These are phyloP conservation scores for Cepaea nemoralis DNA, from an alignment of 1,140 invertebrate genomes.

Conservation along the genomic window DNA sequence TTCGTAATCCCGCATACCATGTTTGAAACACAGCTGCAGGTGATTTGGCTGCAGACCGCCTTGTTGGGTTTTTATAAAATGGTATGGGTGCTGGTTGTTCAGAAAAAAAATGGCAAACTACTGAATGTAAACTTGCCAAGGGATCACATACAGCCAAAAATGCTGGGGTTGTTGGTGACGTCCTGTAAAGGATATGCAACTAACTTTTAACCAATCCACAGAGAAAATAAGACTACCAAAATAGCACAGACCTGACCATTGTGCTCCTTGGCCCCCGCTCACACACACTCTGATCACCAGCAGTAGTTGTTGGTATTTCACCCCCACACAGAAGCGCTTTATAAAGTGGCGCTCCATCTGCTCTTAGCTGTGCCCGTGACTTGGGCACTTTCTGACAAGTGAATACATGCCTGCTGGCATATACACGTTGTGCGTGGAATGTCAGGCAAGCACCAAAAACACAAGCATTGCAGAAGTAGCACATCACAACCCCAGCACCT, in stretches of 20 bases:
- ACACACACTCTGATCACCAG: conserved; percentile 48
- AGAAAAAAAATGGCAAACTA: too few relatives aligned
- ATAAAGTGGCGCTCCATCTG: conserved; percentile 33
- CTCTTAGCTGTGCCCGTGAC: conserved; percentile 34
- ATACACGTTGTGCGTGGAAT: conserved; percentile 89
- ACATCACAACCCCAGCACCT: conserved; percentile 92
- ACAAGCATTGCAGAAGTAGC: conserved; percentile 94
- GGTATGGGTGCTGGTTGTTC: too few relatives aligned
- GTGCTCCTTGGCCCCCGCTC: conserved; percentile 45
- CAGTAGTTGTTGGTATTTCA: conserved; percentile 22
- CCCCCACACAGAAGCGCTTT: conserved; percentile 47
- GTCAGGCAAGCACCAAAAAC: conserved; percentile 94
- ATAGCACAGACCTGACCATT: not conserved
- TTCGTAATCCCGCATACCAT: too few relatives aligned
- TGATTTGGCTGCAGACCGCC: too few relatives aligned
- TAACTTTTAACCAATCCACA: too few relatives aligned
- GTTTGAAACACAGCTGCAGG: too few relatives aligned
- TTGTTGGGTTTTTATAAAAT: too few relatives aligned
- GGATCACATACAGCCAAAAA: too few relatives aligned
- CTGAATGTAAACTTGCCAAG: too few relatives aligned
- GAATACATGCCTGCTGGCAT: conserved; percentile 86
- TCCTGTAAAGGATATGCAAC: too few relatives aligned
- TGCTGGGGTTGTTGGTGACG: too few relatives aligned
- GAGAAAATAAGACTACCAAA: too few relatives aligned
- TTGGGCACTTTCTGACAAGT: conserved; percentile 73